Percentiles rank a stretch among this genome's conserved stretches.
Conservation (phyloP, 1,140 invertebrate species). For the Drosophila bifasciata region DNA sequence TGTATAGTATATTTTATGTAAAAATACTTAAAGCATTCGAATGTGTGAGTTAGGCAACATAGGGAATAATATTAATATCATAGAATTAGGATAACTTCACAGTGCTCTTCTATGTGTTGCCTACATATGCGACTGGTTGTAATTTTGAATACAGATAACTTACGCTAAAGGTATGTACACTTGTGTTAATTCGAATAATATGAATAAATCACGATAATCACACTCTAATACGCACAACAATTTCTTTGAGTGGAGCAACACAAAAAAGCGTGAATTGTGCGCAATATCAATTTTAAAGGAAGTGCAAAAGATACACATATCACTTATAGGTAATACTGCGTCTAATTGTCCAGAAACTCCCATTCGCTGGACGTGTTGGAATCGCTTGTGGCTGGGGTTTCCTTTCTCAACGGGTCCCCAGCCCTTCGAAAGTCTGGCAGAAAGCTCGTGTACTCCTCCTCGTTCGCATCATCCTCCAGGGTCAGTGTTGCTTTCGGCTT, state of each 20-base stretch:
- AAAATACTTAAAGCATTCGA: constrained; percentile 39
- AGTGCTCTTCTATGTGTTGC: constrained; percentile 13
- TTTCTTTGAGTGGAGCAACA: constrained; percentile 5
- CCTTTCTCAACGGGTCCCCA: constrained; percentile 50
- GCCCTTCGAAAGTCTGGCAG: constrained; percentile 70
- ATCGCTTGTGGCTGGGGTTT: constrained; percentile 49
- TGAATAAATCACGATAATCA: constrained; percentile 54
- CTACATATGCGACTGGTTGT: constrained; percentile 1
- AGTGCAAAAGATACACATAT: constrained; percentile 1
- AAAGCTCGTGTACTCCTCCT: constrained; percentile 67
- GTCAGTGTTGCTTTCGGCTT: constrained; percentile 29
- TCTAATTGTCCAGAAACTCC: constrained; percentile 79
- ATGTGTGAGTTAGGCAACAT: constrained; percentile 19
- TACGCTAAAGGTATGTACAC: constrained; percentile 61
- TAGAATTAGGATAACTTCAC: constrained; percentile 14
- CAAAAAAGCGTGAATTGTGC: constrained; percentile 20
- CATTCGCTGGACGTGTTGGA: constrained; percentile 79
- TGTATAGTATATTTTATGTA: background rate
- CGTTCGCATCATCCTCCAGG: constrained; percentile 1
- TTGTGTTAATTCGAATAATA: constrained; percentile 47
- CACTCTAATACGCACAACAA: constrained; percentile 66
- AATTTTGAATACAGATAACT: constrained; percentile 12
- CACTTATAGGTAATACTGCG: constrained; percentile 37
- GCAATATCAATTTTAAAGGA: constrained; percentile 11
- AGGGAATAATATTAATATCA: constrained; percentile 3